Evolutionary conservation across 2,888 invertebrate species (phyloP).

Genomic region (Erynnis tages): DNA sequence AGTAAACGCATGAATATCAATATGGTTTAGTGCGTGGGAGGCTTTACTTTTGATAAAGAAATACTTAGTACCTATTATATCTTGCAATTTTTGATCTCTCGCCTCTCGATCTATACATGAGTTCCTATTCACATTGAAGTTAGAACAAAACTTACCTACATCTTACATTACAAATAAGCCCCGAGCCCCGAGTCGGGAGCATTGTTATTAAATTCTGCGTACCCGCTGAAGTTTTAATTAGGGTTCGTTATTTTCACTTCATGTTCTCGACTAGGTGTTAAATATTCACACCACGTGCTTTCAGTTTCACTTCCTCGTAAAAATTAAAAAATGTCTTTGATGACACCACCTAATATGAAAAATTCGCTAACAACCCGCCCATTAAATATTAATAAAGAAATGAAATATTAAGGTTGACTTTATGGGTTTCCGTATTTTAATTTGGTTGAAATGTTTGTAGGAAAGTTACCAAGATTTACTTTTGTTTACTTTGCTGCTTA

Average conservation of each 20-base stretch:
- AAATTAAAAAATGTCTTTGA: slow-evolving; percentile 27
- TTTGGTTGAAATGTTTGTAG: too few species aligned
- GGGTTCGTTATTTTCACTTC: slow-evolving; percentile 41
- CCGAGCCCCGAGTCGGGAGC: slow-evolving; percentile 8
- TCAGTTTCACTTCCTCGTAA: slow-evolving; percentile 26
- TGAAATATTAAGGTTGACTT: slow-evolving; percentile 1
- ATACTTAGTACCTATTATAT: too few species aligned
- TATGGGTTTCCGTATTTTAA: not conserved
- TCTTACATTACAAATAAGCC: not conserved
- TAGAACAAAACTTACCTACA: not conserved
- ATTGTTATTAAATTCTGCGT: slow-evolving; percentile 47
- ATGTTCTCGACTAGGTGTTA: slow-evolving; percentile 32
- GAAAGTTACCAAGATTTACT: too few species aligned
- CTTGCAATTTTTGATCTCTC: too few species aligned
- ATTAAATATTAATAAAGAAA: slow-evolving; percentile 7
- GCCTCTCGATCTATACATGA: too few species aligned
- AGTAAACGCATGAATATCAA: too few species aligned
- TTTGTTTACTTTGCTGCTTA: too few species aligned
- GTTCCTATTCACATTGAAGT: not conserved
- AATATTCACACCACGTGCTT: slow-evolving; percentile 41
- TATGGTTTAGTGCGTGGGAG: too few species aligned
- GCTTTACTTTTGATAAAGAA: too few species aligned
- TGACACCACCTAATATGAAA: slow-evolving; percentile 4
- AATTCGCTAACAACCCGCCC: not conserved
- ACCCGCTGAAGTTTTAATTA: slow-evolving; percentile 52